Conservation (phyloP, 2,888 invertebrate species). For the Drosophila kokeensis region DNA sequence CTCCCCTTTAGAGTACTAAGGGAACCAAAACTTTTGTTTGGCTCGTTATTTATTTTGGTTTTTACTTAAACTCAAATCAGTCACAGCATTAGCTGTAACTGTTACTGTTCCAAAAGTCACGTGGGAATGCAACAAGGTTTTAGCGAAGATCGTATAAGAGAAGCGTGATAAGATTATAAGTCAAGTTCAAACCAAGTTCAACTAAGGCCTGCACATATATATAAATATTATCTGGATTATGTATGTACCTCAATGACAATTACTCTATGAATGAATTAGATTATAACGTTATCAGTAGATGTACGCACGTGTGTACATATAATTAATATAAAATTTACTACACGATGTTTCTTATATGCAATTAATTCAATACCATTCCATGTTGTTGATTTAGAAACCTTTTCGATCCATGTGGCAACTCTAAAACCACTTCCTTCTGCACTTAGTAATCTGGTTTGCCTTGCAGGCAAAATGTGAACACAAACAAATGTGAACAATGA, state of each 20-base stretch:
- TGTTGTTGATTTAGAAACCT: background rate
- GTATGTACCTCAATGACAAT: background rate
- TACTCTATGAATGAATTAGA: slow-evolving; percentile 5
- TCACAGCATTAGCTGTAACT: background rate
- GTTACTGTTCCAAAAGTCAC: background rate
- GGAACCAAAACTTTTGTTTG: background rate
- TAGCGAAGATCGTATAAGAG: background rate
- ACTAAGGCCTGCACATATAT: background rate
- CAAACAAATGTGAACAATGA: background rate
- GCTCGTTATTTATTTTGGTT: background rate
- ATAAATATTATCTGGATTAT: background rate
- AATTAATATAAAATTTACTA: background rate
- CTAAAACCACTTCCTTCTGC: background rate
- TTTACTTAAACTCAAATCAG: background rate
- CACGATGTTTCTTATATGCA: background rate
- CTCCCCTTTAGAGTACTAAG: background rate
- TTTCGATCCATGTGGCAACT: slow-evolving; percentile 16
- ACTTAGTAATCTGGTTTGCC: background rate
- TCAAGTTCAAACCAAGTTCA: slow-evolving; percentile 10
- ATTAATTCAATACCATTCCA: background rate
- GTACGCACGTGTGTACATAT: too few species aligned
- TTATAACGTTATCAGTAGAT: slow-evolving; percentile 1
- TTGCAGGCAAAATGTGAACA: background rate
- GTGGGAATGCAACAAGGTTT: slow-evolving; percentile 3
- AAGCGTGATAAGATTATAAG: background rate